These are phyloP conservation scores for Lepidocyrtoides sp. DNA, from an alignment of 2,888 invertebrate species.

Conservation along the genomic window DNA sequence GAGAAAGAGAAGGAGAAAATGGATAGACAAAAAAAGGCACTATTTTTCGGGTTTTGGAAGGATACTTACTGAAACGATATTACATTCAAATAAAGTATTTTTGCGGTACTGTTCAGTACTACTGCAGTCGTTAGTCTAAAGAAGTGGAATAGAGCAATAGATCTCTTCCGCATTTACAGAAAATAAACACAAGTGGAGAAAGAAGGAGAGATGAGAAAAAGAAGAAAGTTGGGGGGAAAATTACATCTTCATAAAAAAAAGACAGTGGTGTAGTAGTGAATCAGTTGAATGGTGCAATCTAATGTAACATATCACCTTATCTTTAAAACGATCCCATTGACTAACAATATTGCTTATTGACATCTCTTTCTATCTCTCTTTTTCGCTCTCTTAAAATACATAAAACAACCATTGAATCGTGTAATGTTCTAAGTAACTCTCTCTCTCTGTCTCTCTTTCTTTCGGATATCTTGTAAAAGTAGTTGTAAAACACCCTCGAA, in stretches of 20 bases:
- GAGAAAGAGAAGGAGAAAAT: neutral
- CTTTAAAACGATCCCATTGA: conserved; percentile 79
- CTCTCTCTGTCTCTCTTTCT: conserved; percentile 2
- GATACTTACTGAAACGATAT: neutral
- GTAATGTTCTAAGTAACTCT: neutral
- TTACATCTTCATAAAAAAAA: conserved; percentile 77
- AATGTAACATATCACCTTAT: conserved; percentile 78
- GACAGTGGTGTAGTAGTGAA: conserved; percentile 23
- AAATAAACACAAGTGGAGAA: conserved; percentile 23
- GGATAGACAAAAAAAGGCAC: neutral
- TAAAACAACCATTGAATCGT: conserved; percentile 63
- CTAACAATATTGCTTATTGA: conserved; percentile 81
- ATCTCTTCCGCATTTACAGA: conserved; percentile 42
- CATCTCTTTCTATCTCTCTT: conserved; percentile 60
- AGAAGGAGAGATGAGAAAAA: neutral
- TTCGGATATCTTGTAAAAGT: conserved; percentile 52
- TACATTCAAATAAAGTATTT: neutral
- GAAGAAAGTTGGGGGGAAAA: conserved; percentile 73
- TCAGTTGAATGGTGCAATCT: conserved; percentile 62
- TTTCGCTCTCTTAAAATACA: neutral
- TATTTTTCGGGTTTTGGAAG: conserved; percentile 18
- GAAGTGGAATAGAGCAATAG: conserved; percentile 68
- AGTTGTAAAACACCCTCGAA: conserved; percentile 71
- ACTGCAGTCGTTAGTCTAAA: neutral
- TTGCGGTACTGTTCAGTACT: neutral